Percentiles rank a stretch among this genome's conserved stretches.
phyloP scores from a whole-genome alignment of 1,140 invertebrate genomes.

The Bathynomus jamesi region DNA sequence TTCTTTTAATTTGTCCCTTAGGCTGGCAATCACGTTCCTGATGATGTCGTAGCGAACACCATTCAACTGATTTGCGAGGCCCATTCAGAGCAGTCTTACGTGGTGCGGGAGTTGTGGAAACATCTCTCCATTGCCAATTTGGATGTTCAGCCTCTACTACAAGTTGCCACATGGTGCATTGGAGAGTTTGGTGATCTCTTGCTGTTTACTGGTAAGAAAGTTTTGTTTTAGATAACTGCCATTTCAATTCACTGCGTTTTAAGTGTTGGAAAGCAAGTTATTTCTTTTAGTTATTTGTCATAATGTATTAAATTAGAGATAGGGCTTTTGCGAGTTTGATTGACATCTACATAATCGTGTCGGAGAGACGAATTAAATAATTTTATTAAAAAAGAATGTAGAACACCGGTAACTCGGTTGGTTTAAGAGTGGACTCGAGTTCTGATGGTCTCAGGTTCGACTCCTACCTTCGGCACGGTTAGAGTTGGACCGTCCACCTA shows the following conservation, averaged over 20 bases:
- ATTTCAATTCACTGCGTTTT: background rate
- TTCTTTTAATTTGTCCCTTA: no score
- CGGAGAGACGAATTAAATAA: background rate
- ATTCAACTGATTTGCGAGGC: conserved; percentile 88
- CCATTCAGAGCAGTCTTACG: conserved; percentile 73
- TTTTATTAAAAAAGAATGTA: background rate
- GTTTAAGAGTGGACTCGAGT: no score
- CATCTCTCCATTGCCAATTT: conserved; percentile 30
- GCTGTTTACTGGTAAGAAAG: background rate
- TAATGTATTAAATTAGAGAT: no score
- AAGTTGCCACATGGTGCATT: conserved; percentile 95
- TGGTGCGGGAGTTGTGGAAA: conserved; percentile 75
- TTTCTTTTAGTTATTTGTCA: no score
- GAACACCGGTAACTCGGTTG: no score
- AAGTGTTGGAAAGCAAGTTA: no score
- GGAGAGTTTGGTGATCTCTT: conserved; percentile 95
- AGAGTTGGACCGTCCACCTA: no score
- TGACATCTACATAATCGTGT: background rate
- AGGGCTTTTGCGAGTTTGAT: background rate
- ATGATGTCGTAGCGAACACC: conserved; percentile 92
- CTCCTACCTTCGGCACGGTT: no score
- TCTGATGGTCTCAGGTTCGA: no score
- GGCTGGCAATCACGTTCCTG: conserved; percentile 94
- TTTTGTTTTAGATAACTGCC: background rate
- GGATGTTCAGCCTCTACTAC: conserved; percentile 39